Conservation (phyloP, 1,140 invertebrate species). For the Archivesica marissinica region DNA sequence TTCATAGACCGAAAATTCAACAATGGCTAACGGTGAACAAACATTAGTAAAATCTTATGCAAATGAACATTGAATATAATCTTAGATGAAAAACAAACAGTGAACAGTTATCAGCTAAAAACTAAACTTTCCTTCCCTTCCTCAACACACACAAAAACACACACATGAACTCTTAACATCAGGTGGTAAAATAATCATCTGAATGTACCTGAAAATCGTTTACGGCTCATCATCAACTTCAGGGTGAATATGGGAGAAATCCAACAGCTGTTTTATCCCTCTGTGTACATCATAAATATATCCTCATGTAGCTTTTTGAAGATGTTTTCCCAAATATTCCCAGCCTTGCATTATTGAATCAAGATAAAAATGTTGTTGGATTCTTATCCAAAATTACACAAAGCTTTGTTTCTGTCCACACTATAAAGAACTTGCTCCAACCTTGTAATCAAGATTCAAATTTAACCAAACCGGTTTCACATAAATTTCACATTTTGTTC, state of each 20-base stretch:
- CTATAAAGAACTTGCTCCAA: background rate
- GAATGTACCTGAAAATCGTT: constrained; percentile 23
- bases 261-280: constrained; percentile 16
- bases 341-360: background rate
- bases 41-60: no score
- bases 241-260: background rate
- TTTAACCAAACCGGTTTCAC: no score
- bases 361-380: background rate
- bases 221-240: constrained; percentile 32
- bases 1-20: no score
- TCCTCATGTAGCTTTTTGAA: background rate
- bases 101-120: no score
- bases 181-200: constrained; percentile 12
- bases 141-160: constrained; percentile 5
- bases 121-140: no score
- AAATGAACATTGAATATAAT: no score
- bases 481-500: no score
- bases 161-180: background rate
- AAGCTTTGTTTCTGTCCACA: constrained; percentile 20
- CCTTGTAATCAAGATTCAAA: no score
- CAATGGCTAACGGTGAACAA: no score
- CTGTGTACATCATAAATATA: background rate
- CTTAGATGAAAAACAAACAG: no score
- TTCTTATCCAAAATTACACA: background rate
- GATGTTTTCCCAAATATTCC: background rate